Conservation (phyloP, 2,888 invertebrate genomes). For the Tetranychus piercei region DNA sequence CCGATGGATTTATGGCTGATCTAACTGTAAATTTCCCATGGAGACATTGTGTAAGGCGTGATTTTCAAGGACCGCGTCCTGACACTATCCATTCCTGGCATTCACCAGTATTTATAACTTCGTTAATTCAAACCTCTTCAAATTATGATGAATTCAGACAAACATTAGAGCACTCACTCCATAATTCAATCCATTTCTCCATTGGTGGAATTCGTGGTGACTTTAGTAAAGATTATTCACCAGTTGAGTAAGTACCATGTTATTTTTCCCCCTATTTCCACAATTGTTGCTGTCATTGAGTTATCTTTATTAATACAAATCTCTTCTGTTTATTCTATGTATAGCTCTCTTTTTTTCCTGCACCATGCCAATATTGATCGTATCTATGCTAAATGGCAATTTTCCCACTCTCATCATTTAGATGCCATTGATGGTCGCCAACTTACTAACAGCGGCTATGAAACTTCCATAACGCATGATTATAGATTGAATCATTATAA, state of each 20-base stretch:
- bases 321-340: background rate
- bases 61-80: background rate
- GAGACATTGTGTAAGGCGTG: background rate
- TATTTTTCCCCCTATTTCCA: background rate
- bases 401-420: background rate
- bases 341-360: background rate
- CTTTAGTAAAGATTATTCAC: background rate
- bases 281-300: background rate
- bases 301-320: too few species aligned
- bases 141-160: background rate
- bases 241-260: background rate
- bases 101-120: constrained; percentile 4
- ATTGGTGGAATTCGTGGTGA: background rate
- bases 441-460: background rate
- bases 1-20: background rate
- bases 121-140: background rate
- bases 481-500: background rate
- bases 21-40: background rate
- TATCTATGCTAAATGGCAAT: constrained; percentile 7
- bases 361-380: constrained; percentile 2
- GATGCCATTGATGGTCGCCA: background rate
- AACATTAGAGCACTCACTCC: background rate
- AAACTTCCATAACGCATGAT: background rate
- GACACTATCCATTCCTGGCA: constrained; percentile 6
- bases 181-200: background rate